Percentiles rank a stretch among this genome's conserved stretches.
These are phyloP conservation scores for Ceraclea dissimilis DNA, from an alignment of 2,888 invertebrate genomes.

Conservation along the genomic window DNA sequence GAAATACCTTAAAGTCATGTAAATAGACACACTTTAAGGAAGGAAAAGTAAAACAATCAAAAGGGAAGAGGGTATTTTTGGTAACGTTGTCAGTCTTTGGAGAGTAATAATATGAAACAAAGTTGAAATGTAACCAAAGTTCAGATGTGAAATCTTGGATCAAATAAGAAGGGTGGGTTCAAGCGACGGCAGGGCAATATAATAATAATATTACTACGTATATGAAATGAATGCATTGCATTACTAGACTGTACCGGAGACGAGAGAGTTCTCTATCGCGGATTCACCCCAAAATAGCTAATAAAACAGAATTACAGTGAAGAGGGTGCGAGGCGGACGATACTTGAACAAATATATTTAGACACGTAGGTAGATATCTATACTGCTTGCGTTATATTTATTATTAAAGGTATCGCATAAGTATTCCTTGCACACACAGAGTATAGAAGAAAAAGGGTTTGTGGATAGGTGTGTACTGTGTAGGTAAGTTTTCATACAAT, in stretches of 20 bases:
- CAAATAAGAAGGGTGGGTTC: conserved; percentile 5
- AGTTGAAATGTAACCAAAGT: not conserved
- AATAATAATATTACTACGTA: too few relatives aligned
- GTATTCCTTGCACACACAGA: too few relatives aligned
- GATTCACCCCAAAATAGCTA: conserved; percentile 21
- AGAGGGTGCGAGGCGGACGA: conserved; percentile 4
- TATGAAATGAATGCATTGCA: not conserved
- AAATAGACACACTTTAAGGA: not conserved
- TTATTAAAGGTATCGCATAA: too few relatives aligned
- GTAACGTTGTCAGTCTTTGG: too few relatives aligned
- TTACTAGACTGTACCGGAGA: not conserved
- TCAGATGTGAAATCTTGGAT: conserved; percentile 13
- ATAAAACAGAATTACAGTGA: conserved; percentile 22
- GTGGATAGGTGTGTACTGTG: too few relatives aligned
- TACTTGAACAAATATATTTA: too few relatives aligned
- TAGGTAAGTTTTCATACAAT: too few relatives aligned
- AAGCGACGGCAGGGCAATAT: conserved; percentile 3
- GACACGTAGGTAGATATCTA: too few relatives aligned
- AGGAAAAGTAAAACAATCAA: not conserved
- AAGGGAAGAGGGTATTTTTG: not conserved
- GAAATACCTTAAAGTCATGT: too few relatives aligned
- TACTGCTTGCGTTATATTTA: too few relatives aligned
- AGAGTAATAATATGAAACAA: too few relatives aligned
- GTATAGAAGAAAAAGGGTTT: too few relatives aligned
- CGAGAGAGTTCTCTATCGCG: conserved; percentile 1